phyloP scores from a whole-genome alignment of 2,113 vertebrate genomes.

The Heterocephalus glaber region DNA sequence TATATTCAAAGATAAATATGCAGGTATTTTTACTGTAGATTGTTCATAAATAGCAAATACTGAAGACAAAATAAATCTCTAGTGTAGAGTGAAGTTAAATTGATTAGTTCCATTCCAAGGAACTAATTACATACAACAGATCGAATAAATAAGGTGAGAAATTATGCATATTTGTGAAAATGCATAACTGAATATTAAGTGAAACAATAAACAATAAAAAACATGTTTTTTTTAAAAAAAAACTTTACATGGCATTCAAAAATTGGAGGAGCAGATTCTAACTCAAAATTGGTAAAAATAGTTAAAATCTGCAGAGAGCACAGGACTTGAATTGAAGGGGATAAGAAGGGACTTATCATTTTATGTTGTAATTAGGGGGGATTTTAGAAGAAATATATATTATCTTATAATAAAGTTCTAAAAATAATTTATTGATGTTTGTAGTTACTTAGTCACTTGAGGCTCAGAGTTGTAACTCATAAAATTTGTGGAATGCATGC shows the following conservation, averaged over 20 bases:
- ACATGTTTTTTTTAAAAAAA: no score
- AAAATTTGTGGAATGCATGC: not conserved
- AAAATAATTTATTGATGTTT: constrained; percentile 27
- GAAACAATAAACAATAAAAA: not conserved
- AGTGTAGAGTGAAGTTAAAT: not conserved
- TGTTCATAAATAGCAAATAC: not conserved
- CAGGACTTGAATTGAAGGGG: not conserved
- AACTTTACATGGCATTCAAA: not conserved
- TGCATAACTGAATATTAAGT: not conserved
- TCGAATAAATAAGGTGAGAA: not conserved
- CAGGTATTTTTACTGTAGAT: not conserved
- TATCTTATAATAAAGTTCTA: not conserved
- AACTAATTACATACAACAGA: not conserved
- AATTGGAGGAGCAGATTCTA: not conserved
- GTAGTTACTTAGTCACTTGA: not conserved
- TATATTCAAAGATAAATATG: not conserved
- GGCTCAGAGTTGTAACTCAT: not conserved
- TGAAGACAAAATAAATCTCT: not conserved
- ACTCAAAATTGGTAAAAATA: not conserved
- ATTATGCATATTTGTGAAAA: not conserved
- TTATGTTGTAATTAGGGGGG: not conserved
- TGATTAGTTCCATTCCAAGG: not conserved
- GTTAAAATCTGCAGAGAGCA: not conserved
- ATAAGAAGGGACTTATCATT: not conserved
- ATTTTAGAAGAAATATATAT: constrained; percentile 42